Evolutionary conservation across 2,797 vertebrate genomes (phyloP), one percentile per base, ranked within the genome.

Genomic region (Decapterus maruadsi): DNA sequence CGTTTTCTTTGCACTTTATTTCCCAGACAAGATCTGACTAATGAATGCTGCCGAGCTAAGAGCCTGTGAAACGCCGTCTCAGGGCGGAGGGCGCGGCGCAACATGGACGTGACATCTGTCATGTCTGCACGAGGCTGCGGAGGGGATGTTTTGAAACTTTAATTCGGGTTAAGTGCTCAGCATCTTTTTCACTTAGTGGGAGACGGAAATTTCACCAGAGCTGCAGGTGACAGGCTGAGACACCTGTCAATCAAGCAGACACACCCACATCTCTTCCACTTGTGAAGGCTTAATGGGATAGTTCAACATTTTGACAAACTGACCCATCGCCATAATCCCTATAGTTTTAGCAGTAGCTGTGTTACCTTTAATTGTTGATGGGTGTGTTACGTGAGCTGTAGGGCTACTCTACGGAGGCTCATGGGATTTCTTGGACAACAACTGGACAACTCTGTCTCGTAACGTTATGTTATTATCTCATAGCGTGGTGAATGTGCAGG

Each of bases 11-110:
- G 40, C 48, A 36, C 13, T 68, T 56, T 46, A 46, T 67, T 48
- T 72, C 42, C 19, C 29, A 63, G 61, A 67, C 56, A 60, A 38
- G 13, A 65, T 17, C 64, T 72, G 68, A 67, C 45, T 70, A 53
- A 72, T 54, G 51, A 58, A 68, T 50, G 54, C 43, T 50, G 48
- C 58, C 22, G 54, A 56, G 31, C 53, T 36, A 13, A 43, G 17
- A 73, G 60, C 29, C 14, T 40, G 34, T 19, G 36, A 58, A 62
- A 29, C 40, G 16, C 2, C 29, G 50, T 42, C 72, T 45, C 22
- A 57, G 63, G 65, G 17, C 6, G 0, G 1, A 64, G 63, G 36
- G 46, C 54, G 51, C 31, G n/a, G 62, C 56, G 4, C 4, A 12
- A 8, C 8, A 16, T 20, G 9, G 42, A 29, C 36, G 54, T 26